phyloP scores from a whole-genome alignment of 2,888 invertebrate species.

The Cerceris ruficornis region DNA sequence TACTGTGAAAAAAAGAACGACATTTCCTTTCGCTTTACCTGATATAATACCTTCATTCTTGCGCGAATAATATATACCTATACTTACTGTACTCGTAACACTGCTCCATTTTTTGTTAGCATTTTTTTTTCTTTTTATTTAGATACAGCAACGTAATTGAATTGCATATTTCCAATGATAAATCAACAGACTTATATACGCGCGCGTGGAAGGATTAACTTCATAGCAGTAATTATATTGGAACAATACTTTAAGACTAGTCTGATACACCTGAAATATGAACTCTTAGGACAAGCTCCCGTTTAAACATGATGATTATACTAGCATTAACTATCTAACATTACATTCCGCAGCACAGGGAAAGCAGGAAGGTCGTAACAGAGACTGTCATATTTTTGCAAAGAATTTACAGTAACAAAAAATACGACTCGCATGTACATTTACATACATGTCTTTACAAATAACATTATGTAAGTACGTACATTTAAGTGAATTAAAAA shows the following conservation, averaged over 20 bases:
- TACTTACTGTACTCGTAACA: conserved; percentile 33
- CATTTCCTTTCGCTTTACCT: conserved; percentile 19
- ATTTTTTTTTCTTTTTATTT: conserved; percentile 3
- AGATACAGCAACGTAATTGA: conserved; percentile 3
- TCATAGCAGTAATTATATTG: conserved; percentile 25
- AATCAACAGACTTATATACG: conserved; percentile 11
- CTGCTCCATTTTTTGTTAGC: not conserved
- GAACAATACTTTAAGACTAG: conserved; percentile 30
- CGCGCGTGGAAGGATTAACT: conserved; percentile 16
- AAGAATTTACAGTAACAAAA: conserved; percentile 34
- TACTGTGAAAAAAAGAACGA: not conserved
- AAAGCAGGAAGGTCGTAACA: conserved; percentile 11
- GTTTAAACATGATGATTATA: conserved; percentile 7
- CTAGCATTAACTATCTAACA: conserved; percentile 2
- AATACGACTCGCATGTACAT: conserved; percentile 40
- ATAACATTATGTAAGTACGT: conserved; percentile 55
- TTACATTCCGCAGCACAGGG: conserved; percentile 11
- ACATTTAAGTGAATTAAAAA: conserved; percentile 56
- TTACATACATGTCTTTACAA: conserved; percentile 42
- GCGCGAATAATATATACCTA: conserved; percentile 25
- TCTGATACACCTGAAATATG: conserved; percentile 25
- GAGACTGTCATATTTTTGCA: conserved; percentile 12
- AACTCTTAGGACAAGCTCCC: conserved; percentile 28
- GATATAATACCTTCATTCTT: conserved; percentile 10
- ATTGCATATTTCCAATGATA: conserved; percentile 15